Base-by-base conservation (phyloP, 2,113 vertebrate species). In the Pluvialis apricaria region DNA sequence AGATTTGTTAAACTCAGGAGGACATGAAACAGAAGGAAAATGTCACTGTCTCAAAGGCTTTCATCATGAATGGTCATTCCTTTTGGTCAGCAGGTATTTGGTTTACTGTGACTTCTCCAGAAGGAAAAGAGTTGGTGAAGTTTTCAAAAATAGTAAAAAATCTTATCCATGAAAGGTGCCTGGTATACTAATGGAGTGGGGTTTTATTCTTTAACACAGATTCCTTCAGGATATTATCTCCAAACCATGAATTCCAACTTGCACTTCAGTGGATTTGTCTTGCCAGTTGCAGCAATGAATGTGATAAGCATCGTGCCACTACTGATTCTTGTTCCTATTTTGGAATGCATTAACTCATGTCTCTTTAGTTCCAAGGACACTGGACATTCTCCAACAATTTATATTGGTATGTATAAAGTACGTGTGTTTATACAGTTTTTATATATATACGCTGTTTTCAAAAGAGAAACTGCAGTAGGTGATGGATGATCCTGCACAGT, bases 241-340 rank as follows among this genome's bases (percentile, higher is more conserved):
- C 99, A 99, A 96, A 98, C 98, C 8, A 99, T 99, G 99, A 99
- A 99, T 97, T 99, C 99, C 93, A 99, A 98, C 97, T 97, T 99
- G 88, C 98, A 98, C 91, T 96, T 99, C 81, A 96, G 92, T 61
- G 98, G 98, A 57, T 97, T 98, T 89, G 96, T 99, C 77, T 94
- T 99, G 94, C 99, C 99, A 34, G 97, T 99, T 28, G 98, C 98
- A 58, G 97, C 97, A 26, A 98, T 99, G 99, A 99, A 99, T 25
- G 98, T 99, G 73, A 97, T 99, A 93, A 99, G 98, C 95, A 99
- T 98, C 5, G 91, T 99, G 6, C 99, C 99, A 2, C 90, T 99
- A 13, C 97, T 99, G 92, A 90, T 99, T 78, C 97, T 99, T 70
- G 97, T 98, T 28, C 99, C 99, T 9, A n/a, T 99, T 55, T 97